Base-by-base conservation (phyloP, 92 coral and sea anemone species). In the Actinernus sp. region DNA sequence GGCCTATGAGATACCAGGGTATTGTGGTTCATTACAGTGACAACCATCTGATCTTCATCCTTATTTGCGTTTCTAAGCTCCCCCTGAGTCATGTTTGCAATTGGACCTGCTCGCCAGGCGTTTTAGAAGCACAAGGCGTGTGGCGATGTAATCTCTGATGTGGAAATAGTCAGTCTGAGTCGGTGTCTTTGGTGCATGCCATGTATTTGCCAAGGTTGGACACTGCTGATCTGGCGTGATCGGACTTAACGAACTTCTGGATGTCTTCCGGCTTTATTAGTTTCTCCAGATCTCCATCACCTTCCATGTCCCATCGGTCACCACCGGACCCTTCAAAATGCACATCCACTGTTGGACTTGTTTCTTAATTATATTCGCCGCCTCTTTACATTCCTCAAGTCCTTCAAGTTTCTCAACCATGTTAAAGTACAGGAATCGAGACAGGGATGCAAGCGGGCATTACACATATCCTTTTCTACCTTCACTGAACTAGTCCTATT, bases 231-330 rank as follows among this genome's bases (percentile, higher is more conserved):
- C 81, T 39, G 10, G 81, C 63, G 40, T 32, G 39, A 24, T 58
- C 45, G 19, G 79, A 71, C 18, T 54, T 43, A 36, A 61, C 74
- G 60, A 74, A 74, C 20, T 63, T 18, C 37, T 33, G 0, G 17
- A 74, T 41, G 34, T 74, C 53, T 34, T 64, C 33, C 3, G 66
- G 82, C 14, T 60, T 74, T 22, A 46, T 74, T 49, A 74, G 48
- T 40, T 46, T 32, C 18, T 44, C 25, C 33, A 74, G 57, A 38
- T 73, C 81, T 20, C 61, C 73, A n/a, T n/a, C n/a, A n/a, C n/a
- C n/a, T n/a, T n/a, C n/a, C n/a, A n/a, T n/a, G n/a, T n/a, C n/a
- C n/a, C n/a, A n/a, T n/a, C n/a, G n/a, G n/a, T n/a, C n/a, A n/a
- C n/a, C n/a, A n/a, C n/a, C n/a, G n/a, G n/a, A n/a, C n/a, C n/a